phyloP scores from a whole-genome alignment of 2,797 vertebrate genomes.

The Rhinichthys osculus region DNA sequence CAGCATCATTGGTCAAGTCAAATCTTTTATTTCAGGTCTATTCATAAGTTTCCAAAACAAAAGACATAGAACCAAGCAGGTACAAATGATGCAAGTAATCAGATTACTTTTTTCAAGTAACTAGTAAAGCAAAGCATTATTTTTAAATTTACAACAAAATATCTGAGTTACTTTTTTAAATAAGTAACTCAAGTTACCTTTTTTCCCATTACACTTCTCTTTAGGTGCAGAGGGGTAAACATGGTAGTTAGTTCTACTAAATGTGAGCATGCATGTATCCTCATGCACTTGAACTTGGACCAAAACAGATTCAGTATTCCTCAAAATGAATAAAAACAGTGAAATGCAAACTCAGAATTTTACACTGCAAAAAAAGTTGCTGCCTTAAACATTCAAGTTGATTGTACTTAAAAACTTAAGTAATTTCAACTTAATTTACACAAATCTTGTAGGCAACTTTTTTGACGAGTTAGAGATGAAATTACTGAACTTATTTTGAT shows the following conservation, averaged over 20 bases:
- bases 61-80: neutral
- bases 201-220: neutral
- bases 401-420: no score
- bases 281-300: neutral
- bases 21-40: constrained; percentile 5
- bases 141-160: neutral
- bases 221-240: neutral
- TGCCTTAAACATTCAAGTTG: no score
- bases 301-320: no score
- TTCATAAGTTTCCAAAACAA: neutral
- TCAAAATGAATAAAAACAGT: no score
- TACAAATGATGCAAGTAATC: neutral
- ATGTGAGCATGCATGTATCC: neutral
- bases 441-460: no score
- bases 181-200: neutral
- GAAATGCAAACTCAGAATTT: no score
- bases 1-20: constrained; percentile 41
- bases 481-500: no score
- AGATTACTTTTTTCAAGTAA: neutral
- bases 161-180: neutral
- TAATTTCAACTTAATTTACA: no score
- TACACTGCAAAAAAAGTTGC: no score
- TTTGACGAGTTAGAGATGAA: no score
- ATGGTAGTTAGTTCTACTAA: neutral
- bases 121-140: neutral